Conservation (phyloP, 2,888 invertebrate species). For the Nomada ferruginata region DNA sequence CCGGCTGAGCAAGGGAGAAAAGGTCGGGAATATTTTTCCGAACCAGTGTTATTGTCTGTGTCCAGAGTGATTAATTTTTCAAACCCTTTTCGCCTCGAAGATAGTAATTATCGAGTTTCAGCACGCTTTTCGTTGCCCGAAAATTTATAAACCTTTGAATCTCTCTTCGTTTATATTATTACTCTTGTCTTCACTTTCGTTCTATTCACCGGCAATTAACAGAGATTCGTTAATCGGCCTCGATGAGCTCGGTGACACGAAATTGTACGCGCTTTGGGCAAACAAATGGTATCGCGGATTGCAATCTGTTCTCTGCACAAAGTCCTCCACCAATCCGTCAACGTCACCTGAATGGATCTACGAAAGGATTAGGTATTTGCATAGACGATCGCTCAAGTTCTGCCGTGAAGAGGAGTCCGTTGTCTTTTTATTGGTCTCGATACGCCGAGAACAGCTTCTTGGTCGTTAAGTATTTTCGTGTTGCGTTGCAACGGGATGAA, state of each 20-base stretch:
- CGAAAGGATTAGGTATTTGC: constrained; percentile 83
- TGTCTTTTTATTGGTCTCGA: constrained; percentile 36
- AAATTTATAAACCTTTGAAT: constrained; percentile 15
- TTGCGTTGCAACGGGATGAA: not conserved
- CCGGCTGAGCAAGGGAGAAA: constrained; percentile 40
- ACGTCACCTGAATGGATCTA: constrained; percentile 82
- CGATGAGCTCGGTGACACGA: constrained; percentile 18
- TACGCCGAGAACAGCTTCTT: not conserved
- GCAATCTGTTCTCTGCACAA: constrained; percentile 71
- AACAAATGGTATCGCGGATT: constrained; percentile 71
- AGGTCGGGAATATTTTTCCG: constrained; percentile 77
- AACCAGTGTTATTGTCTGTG: constrained; percentile 73
- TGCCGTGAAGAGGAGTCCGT: constrained; percentile 39
- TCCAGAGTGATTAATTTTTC: constrained; percentile 77
- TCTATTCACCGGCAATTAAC: constrained; percentile 58
- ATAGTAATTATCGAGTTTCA: constrained; percentile 20
- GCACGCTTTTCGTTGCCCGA: not conserved
- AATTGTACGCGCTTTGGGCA: constrained; percentile 35
- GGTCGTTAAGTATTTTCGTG: not conserved
- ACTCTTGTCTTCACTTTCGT: not conserved
- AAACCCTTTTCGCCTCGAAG: constrained; percentile 14
- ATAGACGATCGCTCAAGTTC: constrained; percentile 83
- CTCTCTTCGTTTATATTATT: not conserved
- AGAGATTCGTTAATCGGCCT: constrained; percentile 52
- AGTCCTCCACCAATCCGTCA: constrained; percentile 80